Evolutionary conservation across 2,888 invertebrate genomes (phyloP), one percentile per base, ranked within the genome.

Genomic region (Cyrtodaria siliqua): DNA sequence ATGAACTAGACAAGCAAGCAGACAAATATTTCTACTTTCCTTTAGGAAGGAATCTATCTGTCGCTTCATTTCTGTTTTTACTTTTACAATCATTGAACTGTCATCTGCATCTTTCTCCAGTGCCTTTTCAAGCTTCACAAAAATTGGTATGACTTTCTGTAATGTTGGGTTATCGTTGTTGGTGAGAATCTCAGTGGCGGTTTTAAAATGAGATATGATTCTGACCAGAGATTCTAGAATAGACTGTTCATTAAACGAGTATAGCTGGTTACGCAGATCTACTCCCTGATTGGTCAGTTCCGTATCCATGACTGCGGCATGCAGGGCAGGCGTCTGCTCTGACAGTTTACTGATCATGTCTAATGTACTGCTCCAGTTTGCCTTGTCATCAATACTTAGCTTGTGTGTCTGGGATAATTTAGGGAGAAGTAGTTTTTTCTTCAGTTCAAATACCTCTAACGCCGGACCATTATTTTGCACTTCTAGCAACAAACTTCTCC

Each of bases 61-160:
- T 26, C 55, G 33, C 44, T 59, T 76, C 8, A 77, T 59, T 6
- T 66, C 50, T 18, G 6, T 18, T 24, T 80, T 80, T 44, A 77
- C 33, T 12, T 60, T 27, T 26, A 49, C 40, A 2, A 80, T 55
- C 59, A 62, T 47, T 9, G 50, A 8, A 63, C 24, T 59, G 44
- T 80, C 80, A 27, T 74, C 73, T 23, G 20, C 29, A 6, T 63
- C 70, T 44, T 26, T 56, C 20, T 76, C 70, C n/a, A 80, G 23
- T 3, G 57, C 64, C 47, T 76, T 80, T 18, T 80, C 69, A 12
- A 80, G 52, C 53, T 80, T 80, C 9, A 77, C 59, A 38, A 80
- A 80, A 20, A 69, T 80, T 40, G 80, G 80, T 23, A 80, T 67
- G 20, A 73, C 70, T 55, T 80, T 80, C 56, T 80, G 76, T 52